These are phyloP conservation scores for Drosophila navojoa DNA, from an alignment of 1,140 invertebrate species.

Conservation along the genomic window DNA sequence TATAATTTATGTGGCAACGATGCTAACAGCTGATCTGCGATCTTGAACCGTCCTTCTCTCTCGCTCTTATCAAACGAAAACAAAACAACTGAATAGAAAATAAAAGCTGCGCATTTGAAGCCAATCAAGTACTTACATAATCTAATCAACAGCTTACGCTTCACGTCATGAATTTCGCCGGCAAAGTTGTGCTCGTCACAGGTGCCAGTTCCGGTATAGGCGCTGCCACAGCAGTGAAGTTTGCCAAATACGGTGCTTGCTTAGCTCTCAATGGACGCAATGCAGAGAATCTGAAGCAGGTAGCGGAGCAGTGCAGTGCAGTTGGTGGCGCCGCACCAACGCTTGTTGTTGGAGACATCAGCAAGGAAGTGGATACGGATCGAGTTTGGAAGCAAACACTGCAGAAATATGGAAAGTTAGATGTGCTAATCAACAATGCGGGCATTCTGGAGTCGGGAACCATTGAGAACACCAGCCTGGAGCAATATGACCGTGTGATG, in stretches of 20 bases:
- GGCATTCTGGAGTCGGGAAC: slow-evolving; percentile 92
- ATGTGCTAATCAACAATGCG: slow-evolving; percentile 94
- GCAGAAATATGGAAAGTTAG: slow-evolving; percentile 88
- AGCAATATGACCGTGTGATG: slow-evolving; percentile 93
- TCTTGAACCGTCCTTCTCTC: slow-evolving; percentile 20
- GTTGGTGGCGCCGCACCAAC: slow-evolving; percentile 45
- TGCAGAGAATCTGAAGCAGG: slow-evolving; percentile 60
- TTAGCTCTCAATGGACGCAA: slow-evolving; percentile 91
- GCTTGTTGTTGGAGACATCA: slow-evolving; percentile 86
- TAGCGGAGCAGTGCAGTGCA: slow-evolving; percentile 78
- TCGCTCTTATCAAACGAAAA: slow-evolving; percentile 33
- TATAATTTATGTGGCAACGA: slow-evolving; percentile 12
- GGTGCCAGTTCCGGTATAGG: slow-evolving; percentile 96
- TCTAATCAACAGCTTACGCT: background rate
- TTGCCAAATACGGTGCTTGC: slow-evolving; percentile 90
- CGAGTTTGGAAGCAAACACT: slow-evolving; percentile 89
- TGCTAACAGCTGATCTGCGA: slow-evolving; percentile 9
- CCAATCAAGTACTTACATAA: slow-evolving; percentile 54
- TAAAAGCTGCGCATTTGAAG: slow-evolving; percentile 31
- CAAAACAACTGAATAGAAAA: slow-evolving; percentile 18
- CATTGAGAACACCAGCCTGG: slow-evolving; percentile 92
- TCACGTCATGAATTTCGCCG: slow-evolving; percentile 85
- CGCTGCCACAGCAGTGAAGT: slow-evolving; percentile 90
- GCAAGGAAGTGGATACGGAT: slow-evolving; percentile 89
- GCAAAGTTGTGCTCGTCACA: slow-evolving; percentile 89